Conservation (phyloP, 2,797 vertebrate species). For the Myotis planiceps region DNA sequence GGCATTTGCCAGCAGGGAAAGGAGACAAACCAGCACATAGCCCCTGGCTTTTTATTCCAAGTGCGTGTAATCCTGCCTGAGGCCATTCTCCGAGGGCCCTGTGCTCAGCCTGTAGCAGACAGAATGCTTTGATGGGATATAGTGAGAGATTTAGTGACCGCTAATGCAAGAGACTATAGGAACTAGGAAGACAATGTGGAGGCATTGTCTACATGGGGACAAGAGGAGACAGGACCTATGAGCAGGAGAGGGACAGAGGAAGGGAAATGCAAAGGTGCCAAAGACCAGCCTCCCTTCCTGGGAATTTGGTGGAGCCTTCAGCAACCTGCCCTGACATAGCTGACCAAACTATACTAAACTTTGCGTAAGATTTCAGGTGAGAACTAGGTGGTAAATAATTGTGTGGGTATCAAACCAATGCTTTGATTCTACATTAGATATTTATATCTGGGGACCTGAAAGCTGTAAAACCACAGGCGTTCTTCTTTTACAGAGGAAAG, state of each 20-base stretch:
- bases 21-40: neutral
- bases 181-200: neutral
- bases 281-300: neutral
- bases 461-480: neutral
- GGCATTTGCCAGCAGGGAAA: neutral
- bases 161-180: neutral
- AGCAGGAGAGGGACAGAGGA: neutral
- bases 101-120: neutral
- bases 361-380: neutral
- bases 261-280: neutral
- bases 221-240: neutral
- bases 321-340: too few species aligned
- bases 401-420: neutral
- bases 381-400: neutral
- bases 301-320: neutral
- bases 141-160: neutral
- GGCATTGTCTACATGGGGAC: too few species aligned
- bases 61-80: neutral
- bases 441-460: neutral
- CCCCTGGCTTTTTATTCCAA: neutral
- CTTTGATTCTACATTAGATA: neutral
- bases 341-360: neutral
- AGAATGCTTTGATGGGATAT: neutral
- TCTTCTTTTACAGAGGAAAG: neutral
- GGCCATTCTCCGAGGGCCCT: neutral